These are phyloP conservation scores for Rhopilema esculentum DNA, from an alignment of 30 jellyfish, hydroid and myxozoan genomes.

Conservation along the genomic window DNA sequence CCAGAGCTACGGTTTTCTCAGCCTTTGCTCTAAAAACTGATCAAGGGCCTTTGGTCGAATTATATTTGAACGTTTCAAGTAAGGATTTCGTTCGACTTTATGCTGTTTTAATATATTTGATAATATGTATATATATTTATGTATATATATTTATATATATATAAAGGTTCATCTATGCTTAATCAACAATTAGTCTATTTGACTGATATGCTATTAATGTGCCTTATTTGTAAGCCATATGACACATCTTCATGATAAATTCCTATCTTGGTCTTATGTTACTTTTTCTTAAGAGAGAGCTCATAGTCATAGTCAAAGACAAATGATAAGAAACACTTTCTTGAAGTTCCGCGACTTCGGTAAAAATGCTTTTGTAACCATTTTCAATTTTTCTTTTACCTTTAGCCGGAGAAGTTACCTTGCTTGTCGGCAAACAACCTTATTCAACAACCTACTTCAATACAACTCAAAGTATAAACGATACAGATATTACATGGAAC, in stretches of 20 bases:
- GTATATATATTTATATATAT: too few species aligned
- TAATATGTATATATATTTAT: too few species aligned
- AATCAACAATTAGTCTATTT: not conserved
- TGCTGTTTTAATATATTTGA: not conserved
- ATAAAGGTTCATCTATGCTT: not conserved
- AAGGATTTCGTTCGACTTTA: not conserved
- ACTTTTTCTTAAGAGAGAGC: too few species aligned
- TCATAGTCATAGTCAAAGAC: too few species aligned
- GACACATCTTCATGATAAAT: too few species aligned
- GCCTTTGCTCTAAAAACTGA: slow-evolving; percentile 30
- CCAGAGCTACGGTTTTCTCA: slow-evolving; percentile 64
- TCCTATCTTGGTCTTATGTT: too few species aligned
- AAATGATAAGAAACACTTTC: too few species aligned
- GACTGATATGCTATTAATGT: not conserved
- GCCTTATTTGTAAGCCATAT: too few species aligned
- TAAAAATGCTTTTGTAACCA: too few species aligned
- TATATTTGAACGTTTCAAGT: slow-evolving; percentile 48
- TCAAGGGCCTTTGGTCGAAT: slow-evolving; percentile 31
- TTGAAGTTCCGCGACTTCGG: too few species aligned
- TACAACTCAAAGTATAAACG: not conserved
- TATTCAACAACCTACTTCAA: slow-evolving; percentile 1
- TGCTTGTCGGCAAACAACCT: not conserved
- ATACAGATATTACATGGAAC: slow-evolving; percentile 9
- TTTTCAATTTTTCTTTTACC: not conserved
- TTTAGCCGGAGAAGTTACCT: slow-evolving; percentile 10